Conservation (phyloP, 2,797 vertebrate species). For the Myotis findleyi region DNA sequence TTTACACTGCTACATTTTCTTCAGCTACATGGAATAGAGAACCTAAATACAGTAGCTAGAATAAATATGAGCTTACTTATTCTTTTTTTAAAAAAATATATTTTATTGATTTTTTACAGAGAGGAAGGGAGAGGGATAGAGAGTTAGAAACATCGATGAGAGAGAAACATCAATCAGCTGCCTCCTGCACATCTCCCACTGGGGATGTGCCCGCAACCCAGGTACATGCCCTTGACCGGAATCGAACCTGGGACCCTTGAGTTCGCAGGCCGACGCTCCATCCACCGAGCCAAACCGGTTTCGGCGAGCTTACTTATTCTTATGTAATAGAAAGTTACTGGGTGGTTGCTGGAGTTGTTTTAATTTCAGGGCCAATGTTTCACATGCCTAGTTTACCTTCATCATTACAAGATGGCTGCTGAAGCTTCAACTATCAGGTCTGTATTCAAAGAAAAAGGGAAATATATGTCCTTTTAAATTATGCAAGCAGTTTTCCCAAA, state of each 20-base stretch:
- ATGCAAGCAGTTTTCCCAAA: background rate
- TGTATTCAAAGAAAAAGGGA: background rate
- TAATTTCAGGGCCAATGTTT: background rate
- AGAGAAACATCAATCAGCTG: too few relatives aligned
- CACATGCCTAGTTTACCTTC: background rate
- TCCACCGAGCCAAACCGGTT: too few relatives aligned
- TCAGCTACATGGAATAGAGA: constrained; percentile 9
- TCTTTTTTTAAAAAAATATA: too few relatives aligned
- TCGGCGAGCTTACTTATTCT: constrained; percentile 32
- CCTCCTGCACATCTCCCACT: too few relatives aligned
- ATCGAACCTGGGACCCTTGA: too few relatives aligned
- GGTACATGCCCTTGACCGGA: too few relatives aligned
- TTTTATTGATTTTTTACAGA: too few relatives aligned
- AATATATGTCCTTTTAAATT: background rate
- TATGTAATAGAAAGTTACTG: background rate
- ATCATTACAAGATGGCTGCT: constrained; percentile 11
- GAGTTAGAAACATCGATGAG: too few relatives aligned
- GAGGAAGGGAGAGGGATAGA: too few relatives aligned
- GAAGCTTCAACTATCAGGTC: background rate
- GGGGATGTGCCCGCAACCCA: too few relatives aligned
- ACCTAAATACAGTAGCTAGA: background rate
- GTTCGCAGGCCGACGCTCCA: too few relatives aligned
- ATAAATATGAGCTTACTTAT: background rate
- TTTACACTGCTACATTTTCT: background rate
- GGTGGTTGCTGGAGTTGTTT: background rate